Percentiles rank a stretch among this genome's conserved stretches.
Conservation (phyloP, 2,113 vertebrate genomes). For the Chaenocephalus aceratus region DNA sequence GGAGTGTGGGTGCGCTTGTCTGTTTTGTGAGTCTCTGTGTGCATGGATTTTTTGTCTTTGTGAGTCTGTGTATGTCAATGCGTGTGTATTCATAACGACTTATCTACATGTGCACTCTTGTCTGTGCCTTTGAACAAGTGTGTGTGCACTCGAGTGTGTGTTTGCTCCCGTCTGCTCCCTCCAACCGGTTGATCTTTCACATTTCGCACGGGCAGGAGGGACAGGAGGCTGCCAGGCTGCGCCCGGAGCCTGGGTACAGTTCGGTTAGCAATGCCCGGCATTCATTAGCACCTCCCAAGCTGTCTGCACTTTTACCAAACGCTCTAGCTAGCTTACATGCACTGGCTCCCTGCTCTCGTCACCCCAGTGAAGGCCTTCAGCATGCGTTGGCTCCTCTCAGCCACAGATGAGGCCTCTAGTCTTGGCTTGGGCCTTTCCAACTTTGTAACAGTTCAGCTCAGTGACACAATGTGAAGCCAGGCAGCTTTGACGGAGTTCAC, state of each 20-base stretch:
- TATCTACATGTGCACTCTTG: constrained; percentile 2
- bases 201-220: constrained; percentile 84
- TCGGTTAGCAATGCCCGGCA: constrained; percentile 83
- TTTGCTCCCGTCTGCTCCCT: constrained; percentile 84
- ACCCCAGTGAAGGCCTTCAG: constrained; percentile 81
- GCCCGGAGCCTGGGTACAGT: constrained; percentile 81
- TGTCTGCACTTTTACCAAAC: constrained; percentile 85
- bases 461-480: constrained; percentile 59
- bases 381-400: constrained; percentile 76
- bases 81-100: constrained; percentile 35
- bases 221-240: constrained; percentile 83
- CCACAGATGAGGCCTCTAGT: constrained; percentile 79
- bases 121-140: constrained; percentile 37
- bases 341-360: constrained; percentile 80
- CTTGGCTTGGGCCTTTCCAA: constrained; percentile 78
- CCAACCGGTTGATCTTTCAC: constrained; percentile 87
- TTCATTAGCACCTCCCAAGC: constrained; percentile 88
- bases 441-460: constrained; percentile 77
- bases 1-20: constrained; percentile 51
- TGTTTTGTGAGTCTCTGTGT: constrained; percentile 28
- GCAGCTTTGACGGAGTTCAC: constrained; percentile 56
- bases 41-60: constrained; percentile 17
- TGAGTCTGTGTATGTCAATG: constrained; percentile 21
- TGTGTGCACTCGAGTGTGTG: constrained; percentile 33
- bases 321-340: constrained; percentile 80